Base-by-base conservation (phyloP, 37 sponge, comb jelly and placozoan species). In the Chondrilla cf. caribensis region DNA sequence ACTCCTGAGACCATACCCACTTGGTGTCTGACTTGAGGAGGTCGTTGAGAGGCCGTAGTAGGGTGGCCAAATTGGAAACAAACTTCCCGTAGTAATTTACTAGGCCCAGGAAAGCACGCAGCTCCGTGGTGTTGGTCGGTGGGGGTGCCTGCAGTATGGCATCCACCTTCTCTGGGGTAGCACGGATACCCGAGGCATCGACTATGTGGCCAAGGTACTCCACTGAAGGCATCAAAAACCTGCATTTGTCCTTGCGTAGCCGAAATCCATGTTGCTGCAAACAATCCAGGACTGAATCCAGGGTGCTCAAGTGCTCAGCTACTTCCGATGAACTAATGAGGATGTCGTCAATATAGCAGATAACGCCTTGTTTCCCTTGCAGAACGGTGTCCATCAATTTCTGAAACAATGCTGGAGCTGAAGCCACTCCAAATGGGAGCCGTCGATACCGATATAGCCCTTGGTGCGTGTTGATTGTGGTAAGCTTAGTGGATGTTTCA, bases 281-380 rank as follows among this genome's bases (percentile, higher is more conserved):
- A 4, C 79, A 2, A 5, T 33, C 58, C 2, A 78, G 58, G 24
- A 58, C 58, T 43, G 43, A 21, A 21, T 43, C 37, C 5, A 57
- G 15, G 2, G 19, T 28, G n/a, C 21, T 2, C 8, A 57, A 8
- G 8, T 60, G 66, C 3, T 78, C 80, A 26, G n/a, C 65, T 21
- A 40, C 55, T 44, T 11, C 11, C 58, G 24, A 11, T 22, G 58
- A 55, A 14, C 58, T 77, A 11, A 77, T 15, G 11, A 77, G 24
- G 41, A 77, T 77, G 55, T 77, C 79, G 21, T 77, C 79, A 55
- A 77, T 55, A 58, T 77, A 77, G 79, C 38, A n/a, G 38, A 44
- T 26, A 24, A 44, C 29, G 21, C 51, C 51, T 17, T 9, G 42
- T 9, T 37, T 14, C 22, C 78, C 78, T n/a, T 76, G 42, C 14